phyloP scores from a whole-genome alignment of 2,797 vertebrate species.

The Antrozous pallidus region DNA sequence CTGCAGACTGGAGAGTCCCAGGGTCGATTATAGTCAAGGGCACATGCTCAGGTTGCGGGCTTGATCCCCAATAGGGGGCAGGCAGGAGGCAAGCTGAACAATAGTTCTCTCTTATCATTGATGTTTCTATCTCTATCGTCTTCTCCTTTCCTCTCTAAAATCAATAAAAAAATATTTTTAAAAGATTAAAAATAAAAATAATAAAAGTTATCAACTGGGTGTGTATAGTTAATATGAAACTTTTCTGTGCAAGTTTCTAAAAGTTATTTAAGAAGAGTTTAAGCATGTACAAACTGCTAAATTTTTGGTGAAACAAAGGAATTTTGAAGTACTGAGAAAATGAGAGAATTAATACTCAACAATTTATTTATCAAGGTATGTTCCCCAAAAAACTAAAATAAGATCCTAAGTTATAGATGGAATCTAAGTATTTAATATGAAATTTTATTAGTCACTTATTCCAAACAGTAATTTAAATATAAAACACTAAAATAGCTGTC shows the following conservation, averaged over 20 bases:
- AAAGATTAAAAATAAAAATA: background rate
- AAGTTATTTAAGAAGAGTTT: conserved; percentile 4
- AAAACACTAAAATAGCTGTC: background rate
- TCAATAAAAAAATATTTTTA: too few relatives aligned
- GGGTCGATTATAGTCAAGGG: too few relatives aligned
- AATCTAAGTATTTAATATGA: conserved; percentile 9
- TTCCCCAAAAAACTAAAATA: background rate
- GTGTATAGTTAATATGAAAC: background rate
- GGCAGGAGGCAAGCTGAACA: too few relatives aligned
- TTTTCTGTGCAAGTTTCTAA: background rate
- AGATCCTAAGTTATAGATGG: background rate
- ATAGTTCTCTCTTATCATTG: too few relatives aligned
- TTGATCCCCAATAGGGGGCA: too few relatives aligned
- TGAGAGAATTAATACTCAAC: background rate
- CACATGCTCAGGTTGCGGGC: too few relatives aligned
- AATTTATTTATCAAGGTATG: background rate
- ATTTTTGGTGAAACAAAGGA: background rate
- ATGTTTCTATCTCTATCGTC: too few relatives aligned
- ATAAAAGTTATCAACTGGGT: background rate
- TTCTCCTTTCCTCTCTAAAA: too few relatives aligned
- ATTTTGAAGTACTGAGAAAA: background rate
- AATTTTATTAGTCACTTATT: background rate
- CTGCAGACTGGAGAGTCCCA: too few relatives aligned
- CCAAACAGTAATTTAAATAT: background rate
- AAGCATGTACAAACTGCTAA: background rate